Percentiles rank a stretch among this genome's conserved stretches.
phyloP scores from a whole-genome alignment of 2,113 vertebrate genomes.

The Apodemus speciosus region DNA sequence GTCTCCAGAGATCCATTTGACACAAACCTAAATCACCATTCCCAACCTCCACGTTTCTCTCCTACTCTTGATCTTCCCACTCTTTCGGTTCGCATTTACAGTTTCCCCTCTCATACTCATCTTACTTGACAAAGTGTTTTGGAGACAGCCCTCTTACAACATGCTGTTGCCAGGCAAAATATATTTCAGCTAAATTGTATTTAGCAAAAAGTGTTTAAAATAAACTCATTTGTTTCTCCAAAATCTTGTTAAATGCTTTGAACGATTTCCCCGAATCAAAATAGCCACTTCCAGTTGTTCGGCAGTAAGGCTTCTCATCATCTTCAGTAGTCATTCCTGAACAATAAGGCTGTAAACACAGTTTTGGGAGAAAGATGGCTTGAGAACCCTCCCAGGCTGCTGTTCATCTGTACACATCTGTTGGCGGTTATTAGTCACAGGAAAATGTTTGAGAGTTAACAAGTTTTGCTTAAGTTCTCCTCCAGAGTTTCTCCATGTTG shows the following conservation, averaged over 20 bases:
- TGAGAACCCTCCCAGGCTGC: constrained; percentile 52
- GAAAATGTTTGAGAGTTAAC: constrained; percentile 50
- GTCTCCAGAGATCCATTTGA: background rate
- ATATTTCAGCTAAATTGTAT: background rate
- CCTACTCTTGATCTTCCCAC: background rate
- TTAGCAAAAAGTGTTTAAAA: constrained; percentile 3
- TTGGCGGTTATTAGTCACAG: constrained; percentile 61
- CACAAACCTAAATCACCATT: background rate
- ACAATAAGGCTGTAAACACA: constrained; percentile 25
- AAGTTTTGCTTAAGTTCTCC: constrained; percentile 44
- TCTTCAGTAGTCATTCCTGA: constrained; percentile 17
- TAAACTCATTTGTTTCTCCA: background rate
- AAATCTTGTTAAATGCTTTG: background rate
- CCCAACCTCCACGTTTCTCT: background rate
- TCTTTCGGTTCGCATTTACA: background rate
- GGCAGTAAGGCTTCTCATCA: background rate
- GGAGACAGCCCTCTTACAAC: background rate
- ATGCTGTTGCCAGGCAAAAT: background rate
- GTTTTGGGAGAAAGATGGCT: background rate
- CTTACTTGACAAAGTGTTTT: background rate
- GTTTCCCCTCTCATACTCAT: background rate
- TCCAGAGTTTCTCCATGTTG: constrained; percentile 17
- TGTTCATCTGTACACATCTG: constrained; percentile 65
- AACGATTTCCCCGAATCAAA: background rate
- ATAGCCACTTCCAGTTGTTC: background rate